Evolutionary conservation across 2,113 vertebrate species (phyloP), one percentile per base, ranked within the genome.

Genomic region (Oryzias melastigma): DNA sequence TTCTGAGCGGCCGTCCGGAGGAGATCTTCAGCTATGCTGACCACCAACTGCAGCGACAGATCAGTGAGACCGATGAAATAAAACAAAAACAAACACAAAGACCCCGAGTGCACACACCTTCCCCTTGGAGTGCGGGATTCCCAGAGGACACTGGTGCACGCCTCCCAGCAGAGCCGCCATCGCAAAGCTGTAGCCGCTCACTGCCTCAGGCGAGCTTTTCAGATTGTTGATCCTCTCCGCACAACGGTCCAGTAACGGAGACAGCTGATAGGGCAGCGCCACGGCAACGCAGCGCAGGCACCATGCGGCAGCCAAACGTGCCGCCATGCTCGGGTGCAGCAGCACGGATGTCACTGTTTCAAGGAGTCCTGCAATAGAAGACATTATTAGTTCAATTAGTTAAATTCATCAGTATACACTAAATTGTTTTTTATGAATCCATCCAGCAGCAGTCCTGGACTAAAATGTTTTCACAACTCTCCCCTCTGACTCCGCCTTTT

Each of bases 171-270:
- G 84, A 66, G 97, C 97, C 17, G 98, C 98, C 94, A 99, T 96
- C 4, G 98, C 96, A 82, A 98, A 98, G 90, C 98, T 99, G 86
- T 98, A 99, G 1, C 98, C 98, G 50, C 96, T 99, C 71, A 99
- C 98, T 41, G 98, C 98, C 88, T 99, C 98, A 0, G 98, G 98
- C 0, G 96, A 99, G 16, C 92, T 96, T 89, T 98, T 98, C 77
- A 99, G 86, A 83, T 92, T 98, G 87, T 98, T 98, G 80, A 99
- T 95, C 52, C 95, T 94, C 75, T 99, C 98, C 1, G 95, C 94
- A 45, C 98, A 98, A 61, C 95, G 93, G 24, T 98, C 97, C 85
- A 99, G 87, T 84, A 99, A 92, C 0, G 96, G 98, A 5, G 96
- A 95, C 78, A 99, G 54, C 88, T 99, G 98, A 83, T 97, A 95